These are phyloP conservation scores for Cephonodes hylas DNA, from an alignment of 2,888 invertebrate genomes.

Conservation along the genomic window DNA sequence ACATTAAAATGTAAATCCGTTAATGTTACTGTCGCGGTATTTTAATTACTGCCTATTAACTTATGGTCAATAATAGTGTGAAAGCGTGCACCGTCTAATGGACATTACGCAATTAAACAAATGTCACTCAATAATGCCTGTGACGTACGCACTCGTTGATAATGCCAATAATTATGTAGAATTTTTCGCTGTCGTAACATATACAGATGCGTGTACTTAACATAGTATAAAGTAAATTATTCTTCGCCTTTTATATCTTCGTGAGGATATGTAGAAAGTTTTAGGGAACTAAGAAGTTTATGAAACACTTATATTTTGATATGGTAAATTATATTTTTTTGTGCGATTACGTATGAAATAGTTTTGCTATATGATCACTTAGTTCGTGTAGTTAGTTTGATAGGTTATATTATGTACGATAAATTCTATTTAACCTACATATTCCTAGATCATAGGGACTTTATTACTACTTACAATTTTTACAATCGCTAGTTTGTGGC, in stretches of 20 bases:
- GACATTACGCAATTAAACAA: constrained; percentile 32
- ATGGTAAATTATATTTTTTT: constrained; percentile 6
- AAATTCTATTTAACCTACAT: neutral
- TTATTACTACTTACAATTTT: neutral
- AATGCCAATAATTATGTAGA: constrained; percentile 6
- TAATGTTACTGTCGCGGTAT: constrained; percentile 21
- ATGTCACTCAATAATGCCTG: constrained; percentile 22
- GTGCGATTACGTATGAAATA: neutral
- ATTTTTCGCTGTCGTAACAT: constrained; percentile 11
- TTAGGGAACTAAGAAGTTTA: neutral
- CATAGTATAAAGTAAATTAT: neutral
- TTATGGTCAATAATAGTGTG: constrained; percentile 32
- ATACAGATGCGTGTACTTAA: neutral
- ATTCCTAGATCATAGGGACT: neutral
- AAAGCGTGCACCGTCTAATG: constrained; percentile 37
- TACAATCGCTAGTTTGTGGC: neutral
- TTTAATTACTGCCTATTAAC: constrained; percentile 28
- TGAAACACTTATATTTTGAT: constrained; percentile 10
- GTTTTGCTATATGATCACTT: neutral
- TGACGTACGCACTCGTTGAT: constrained; percentile 20
- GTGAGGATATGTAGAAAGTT: neutral
- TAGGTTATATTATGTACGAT: neutral
- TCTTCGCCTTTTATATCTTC: constrained; percentile 4
- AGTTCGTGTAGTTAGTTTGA: neutral
- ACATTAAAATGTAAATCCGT: constrained; percentile 2